Evolutionary conservation across 2,113 vertebrate genomes (phyloP).

Genomic region (Hyperopisus bebe): DNA sequence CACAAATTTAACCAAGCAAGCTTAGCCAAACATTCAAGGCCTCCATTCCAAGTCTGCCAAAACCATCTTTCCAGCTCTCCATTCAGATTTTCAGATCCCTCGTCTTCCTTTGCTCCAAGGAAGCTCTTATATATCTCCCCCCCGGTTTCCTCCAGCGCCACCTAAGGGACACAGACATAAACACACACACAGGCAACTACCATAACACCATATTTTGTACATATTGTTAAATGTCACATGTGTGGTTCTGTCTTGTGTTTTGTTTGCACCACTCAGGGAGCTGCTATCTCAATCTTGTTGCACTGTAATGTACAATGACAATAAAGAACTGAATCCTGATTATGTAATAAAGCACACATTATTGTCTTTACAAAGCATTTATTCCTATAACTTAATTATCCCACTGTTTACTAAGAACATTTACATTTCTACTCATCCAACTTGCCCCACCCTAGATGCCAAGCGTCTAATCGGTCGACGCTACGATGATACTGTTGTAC

Average conservation of each 20-base stretch:
- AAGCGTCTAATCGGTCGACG: slow-evolving; percentile 82
- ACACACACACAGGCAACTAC: no score
- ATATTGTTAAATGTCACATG: no score
- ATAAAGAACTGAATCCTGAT: neutral
- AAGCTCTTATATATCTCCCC: no score
- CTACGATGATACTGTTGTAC: slow-evolving; percentile 77
- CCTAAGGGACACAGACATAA: no score
- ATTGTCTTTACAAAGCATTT: neutral
- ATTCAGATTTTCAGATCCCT: no score
- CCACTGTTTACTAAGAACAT: neutral
- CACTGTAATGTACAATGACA: neutral
- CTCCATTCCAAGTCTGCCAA: no score
- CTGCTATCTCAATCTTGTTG: neutral
- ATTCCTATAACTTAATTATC: neutral
- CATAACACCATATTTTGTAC: neutral
- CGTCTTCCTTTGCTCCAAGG: no score
- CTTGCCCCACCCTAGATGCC: slow-evolving; percentile 60
- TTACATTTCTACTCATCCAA: neutral
- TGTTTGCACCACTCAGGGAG: neutral
- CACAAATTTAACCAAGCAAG: no score
- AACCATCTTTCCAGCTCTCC: no score
- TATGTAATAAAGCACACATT: neutral
- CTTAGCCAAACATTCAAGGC: no score
- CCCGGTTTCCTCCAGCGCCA: no score
- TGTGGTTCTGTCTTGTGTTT: neutral